Base-by-base conservation (phyloP, 2,888 invertebrate genomes). In the Incurvaria masculella region DNA sequence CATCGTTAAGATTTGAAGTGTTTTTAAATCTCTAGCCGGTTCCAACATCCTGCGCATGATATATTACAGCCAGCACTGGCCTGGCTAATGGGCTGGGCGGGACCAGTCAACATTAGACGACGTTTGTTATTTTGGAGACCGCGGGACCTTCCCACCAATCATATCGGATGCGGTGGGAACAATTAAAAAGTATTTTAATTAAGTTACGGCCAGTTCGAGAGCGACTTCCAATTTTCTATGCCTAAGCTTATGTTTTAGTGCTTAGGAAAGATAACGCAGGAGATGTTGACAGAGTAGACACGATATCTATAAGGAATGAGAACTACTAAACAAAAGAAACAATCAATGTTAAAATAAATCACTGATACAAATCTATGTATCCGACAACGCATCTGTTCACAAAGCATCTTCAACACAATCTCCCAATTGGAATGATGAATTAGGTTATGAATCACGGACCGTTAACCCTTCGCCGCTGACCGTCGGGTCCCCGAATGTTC, bases 121-220 rank as follows among this genome's bases (percentile, higher is more conserved):
- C 53, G 54, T 56, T 59, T 33, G 58, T 59, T 60, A 56, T 60
- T 61, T 59, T 59, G 61, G 47, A 17, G 42, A 40, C 21, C 43
- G 20, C 23, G 47, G 63, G 60, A 59, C 64, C 64, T 61, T 61
- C 65, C 65, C 64, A 56, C 61, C 59, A 57, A 14, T 33, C 45
- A 47, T 51, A 51, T 51, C 49, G 51, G 51, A 49, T 49, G 51
- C 59, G 60, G 57, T 58, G 59, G 63, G 66, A 66, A 66, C 65
- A 66, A 66, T 65, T 66, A 66, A 66, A 65, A 63, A 65, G 65
- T 62, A 57, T 60, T 56, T 57, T 66, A 64, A 68, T 66, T 68
- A 68, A 63, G 60, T 60, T 60, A n/a, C n/a, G n/a, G n/a, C n/a
- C n/a, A n/a, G n/a, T n/a, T n/a, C n/a, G n/a, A n/a, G n/a, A n/a